Evolutionary conservation across 2,888 invertebrate genomes (phyloP).

Genomic region (Stenchaetothrips biformis): DNA sequence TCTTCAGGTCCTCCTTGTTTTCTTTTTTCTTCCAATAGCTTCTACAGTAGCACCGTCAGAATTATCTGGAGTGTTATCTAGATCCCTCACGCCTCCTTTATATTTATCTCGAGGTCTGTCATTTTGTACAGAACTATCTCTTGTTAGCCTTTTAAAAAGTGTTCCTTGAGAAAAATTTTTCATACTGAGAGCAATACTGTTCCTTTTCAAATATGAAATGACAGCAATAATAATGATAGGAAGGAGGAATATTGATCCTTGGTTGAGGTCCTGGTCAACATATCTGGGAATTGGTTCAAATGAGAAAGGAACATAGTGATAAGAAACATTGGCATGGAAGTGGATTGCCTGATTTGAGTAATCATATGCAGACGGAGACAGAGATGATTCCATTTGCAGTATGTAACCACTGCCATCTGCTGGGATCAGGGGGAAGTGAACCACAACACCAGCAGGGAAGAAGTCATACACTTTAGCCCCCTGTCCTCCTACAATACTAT

Average conservation of each 20-base stretch:
- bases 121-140: background rate
- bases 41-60: background rate
- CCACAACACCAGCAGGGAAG: slow-evolving; percentile 47
- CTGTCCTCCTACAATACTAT: slow-evolving; percentile 45
- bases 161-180: background rate
- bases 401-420: slow-evolving; percentile 73
- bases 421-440: slow-evolving; percentile 74
- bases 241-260: background rate
- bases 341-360: slow-evolving; percentile 61
- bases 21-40: background rate
- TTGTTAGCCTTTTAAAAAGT: background rate
- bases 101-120: background rate
- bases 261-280: background rate
- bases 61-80: background rate
- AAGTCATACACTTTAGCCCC: slow-evolving; percentile 22
- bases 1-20: background rate
- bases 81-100: background rate
- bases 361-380: slow-evolving; percentile 63
- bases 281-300: background rate
- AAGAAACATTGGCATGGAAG: slow-evolving; percentile 73
- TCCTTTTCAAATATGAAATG: background rate
- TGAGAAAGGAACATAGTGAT: background rate
- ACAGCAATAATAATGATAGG: background rate
- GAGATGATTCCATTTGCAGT: slow-evolving; percentile 68
- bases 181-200: background rate